Conservation (phyloP, 2,888 invertebrate species). For the Machimus rusticus region DNA sequence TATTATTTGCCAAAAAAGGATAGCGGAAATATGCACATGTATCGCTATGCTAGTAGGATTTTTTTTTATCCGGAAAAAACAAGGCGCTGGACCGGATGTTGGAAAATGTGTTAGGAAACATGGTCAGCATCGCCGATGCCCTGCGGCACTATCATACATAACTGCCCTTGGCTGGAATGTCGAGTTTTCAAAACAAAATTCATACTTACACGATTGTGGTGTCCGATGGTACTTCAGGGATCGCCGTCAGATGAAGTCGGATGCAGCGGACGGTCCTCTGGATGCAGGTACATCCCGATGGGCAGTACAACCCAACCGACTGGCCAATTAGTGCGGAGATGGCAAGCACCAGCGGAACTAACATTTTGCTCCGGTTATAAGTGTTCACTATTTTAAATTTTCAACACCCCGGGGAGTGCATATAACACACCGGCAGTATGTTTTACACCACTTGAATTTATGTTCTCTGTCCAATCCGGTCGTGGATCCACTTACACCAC, state of each 20-base stretch:
- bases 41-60: neutral
- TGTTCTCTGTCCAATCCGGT: neutral
- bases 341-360: slow-evolving; percentile 28
- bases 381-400: neutral
- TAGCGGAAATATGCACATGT: slow-evolving; percentile 1
- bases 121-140: neutral
- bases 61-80: neutral
- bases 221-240: slow-evolving; percentile 57
- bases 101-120: neutral
- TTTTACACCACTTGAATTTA: neutral
- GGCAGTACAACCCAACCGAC: slow-evolving; percentile 51
- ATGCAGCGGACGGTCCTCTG: slow-evolving; percentile 59
- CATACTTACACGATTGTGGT: slow-evolving; percentile 59
- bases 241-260: slow-evolving; percentile 54
- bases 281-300: slow-evolving; percentile 57
- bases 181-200: neutral
- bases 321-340: slow-evolving; percentile 41
- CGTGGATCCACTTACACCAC: neutral
- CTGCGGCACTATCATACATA: neutral
- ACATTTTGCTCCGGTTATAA: slow-evolving; percentile 35
- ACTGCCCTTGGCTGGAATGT: neutral
- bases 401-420: neutral
- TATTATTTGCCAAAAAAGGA: slow-evolving; percentile 8
- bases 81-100: neutral
- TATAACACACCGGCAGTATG: neutral